Evolutionary conservation across 2,888 invertebrate species (phyloP), one percentile per base, ranked within the genome.

Genomic region (Hirtodrosophila cameraria): DNA sequence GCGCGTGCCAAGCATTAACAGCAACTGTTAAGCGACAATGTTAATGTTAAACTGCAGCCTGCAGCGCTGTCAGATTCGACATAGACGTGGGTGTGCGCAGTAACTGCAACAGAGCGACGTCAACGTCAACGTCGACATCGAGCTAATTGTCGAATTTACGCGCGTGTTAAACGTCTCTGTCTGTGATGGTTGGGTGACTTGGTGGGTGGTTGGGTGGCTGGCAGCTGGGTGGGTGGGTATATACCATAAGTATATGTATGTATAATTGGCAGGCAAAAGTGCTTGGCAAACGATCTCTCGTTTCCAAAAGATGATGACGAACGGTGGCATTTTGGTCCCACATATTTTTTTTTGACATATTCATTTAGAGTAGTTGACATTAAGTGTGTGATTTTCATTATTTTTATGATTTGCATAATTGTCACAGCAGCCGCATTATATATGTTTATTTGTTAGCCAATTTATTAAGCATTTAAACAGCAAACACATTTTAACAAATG

Each of bases 131-230:
- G 46, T 30, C 59, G 33, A 43, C 68, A 64, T 45, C 53, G 31
- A 48, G 49, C 70, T 68, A 83, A 76, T 86, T 86, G 69, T 62
- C 66, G 50, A 68, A 61, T 82, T 63, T 18, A 48, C 55, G 62
- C 82, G 65, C 80, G 72, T 68, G 67, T 67, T 66, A 5, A 12
- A 52, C 49, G 53, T 52, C 38, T 13, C 11, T 12, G 27, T 48
- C 23, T 23, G 1, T 23, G n/a, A n/a, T n/a, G 30, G 36, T 11
- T 63, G 30, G 30, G 6, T 46, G 30, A 23, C 8, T 16, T 13
- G 27, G 2, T n/a, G 25, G 11, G 8, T 18, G 39, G 31, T 23
- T 45, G 39, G 11, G n/a, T 27, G 15, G 30, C 11, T 39, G 36
- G 46, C 30, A 8, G 39, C 18, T 33, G 27, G 3, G 31, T 11